Evolutionary conservation across 2,113 vertebrate species (phyloP).

Genomic region (Bungarus multicinctus): DNA sequence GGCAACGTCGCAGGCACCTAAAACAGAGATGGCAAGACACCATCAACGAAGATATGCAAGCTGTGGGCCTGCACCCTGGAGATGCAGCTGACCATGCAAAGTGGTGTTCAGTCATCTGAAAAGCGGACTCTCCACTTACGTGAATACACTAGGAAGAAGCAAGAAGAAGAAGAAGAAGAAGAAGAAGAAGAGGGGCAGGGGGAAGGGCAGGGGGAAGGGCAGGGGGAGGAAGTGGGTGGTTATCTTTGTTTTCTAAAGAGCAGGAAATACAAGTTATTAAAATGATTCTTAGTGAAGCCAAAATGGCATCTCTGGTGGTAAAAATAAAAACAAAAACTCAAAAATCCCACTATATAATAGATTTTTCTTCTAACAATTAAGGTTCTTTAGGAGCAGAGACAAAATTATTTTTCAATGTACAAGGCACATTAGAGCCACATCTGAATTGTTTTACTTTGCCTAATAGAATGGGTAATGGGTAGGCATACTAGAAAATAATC

Average conservation of each 20-base stretch:
- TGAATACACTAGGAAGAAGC: too few relatives aligned
- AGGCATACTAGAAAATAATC: background rate
- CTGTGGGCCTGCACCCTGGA: too few relatives aligned
- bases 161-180: too few relatives aligned
- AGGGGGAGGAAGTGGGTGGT: too few relatives aligned
- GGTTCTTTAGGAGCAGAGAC: background rate
- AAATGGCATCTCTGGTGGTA: background rate
- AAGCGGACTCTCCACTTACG: too few relatives aligned
- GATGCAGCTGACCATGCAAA: too few relatives aligned
- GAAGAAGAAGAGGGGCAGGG: too few relatives aligned
- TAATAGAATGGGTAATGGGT: background rate
- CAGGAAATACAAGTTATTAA: background rate
- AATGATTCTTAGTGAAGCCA: background rate
- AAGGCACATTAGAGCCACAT: background rate
- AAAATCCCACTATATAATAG: background rate
- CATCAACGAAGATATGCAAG: too few relatives aligned
- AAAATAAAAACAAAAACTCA: background rate
- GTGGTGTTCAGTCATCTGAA: too few relatives aligned
- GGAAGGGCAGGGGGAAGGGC: rapidly evolving
- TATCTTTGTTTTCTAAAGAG: background rate
- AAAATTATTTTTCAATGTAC: background rate
- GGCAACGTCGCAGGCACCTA: too few relatives aligned
- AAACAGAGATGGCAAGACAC: too few relatives aligned
- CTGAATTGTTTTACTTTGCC: background rate
- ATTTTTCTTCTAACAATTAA: background rate